A percentile compares a stretch with the other conserved stretches of the same genome.
These are phyloP conservation scores for Dasyornis broadbenti DNA, from an alignment of 2,113 vertebrate species.

Conservation along the genomic window DNA sequence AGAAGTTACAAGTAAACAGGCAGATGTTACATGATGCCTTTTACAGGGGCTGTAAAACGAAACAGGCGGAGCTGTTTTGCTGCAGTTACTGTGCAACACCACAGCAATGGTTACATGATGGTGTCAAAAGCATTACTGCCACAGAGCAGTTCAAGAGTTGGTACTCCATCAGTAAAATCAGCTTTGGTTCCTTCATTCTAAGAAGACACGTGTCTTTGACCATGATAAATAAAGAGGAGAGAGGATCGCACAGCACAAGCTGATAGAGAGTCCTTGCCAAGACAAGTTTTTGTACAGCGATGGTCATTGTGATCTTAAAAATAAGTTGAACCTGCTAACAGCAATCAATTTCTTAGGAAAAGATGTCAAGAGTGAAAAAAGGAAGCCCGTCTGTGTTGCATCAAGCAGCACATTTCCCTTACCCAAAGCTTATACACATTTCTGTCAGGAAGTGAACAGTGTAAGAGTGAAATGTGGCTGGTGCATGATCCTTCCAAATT, in stretches of 20 bases:
- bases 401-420: background rate
- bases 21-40: background rate
- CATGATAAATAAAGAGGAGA: background rate
- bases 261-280: background rate
- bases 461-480: background rate
- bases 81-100: background rate
- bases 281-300: background rate
- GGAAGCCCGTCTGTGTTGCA: background rate
- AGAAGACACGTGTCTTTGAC: background rate
- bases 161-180: background rate
- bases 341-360: background rate
- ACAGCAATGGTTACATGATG: background rate
- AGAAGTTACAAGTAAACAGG: background rate
- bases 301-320: background rate
- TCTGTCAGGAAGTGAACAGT: background rate
- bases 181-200: background rate
- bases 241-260: background rate
- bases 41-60: background rate
- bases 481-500: background rate
- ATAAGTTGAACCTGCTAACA: background rate
- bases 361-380: background rate
- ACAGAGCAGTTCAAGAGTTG: background rate
- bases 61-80: background rate
- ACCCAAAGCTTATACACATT: background rate
- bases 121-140: background rate